These are phyloP conservation scores for Drosophila merina DNA, from an alignment of 2,888 invertebrate species.

Conservation along the genomic window DNA sequence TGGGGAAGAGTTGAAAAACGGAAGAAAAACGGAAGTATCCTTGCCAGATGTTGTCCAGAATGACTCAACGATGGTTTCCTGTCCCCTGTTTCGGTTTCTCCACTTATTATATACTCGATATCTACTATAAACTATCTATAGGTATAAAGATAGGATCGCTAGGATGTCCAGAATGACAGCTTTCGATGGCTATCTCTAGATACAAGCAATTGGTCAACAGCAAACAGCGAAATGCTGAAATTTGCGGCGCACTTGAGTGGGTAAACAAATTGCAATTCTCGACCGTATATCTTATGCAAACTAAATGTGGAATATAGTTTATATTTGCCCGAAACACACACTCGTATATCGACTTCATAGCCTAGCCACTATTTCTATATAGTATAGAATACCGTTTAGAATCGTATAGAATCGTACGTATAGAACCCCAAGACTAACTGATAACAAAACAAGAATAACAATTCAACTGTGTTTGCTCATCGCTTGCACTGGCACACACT, in stretches of 20 bases:
- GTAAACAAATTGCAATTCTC: constrained; percentile 43
- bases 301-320: constrained; percentile 40
- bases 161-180: not conserved
- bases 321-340: constrained; percentile 28
- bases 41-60: too few species aligned
- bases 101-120: too few species aligned
- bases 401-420: constrained; percentile 17
- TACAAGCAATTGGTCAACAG: constrained; percentile 59
- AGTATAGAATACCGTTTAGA: too few species aligned
- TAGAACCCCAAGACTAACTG: constrained; percentile 34
- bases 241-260: constrained; percentile 54
- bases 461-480: constrained; percentile 60
- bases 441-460: constrained; percentile 52
- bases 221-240: constrained; percentile 25
- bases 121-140: too few species aligned
- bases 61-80: too few species aligned
- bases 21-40: too few species aligned
- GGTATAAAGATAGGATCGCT: too few species aligned
- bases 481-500: constrained; percentile 18
- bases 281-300: constrained; percentile 29
- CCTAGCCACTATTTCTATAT: constrained; percentile 16
- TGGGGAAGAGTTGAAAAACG: too few species aligned
- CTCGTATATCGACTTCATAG: constrained; percentile 12
- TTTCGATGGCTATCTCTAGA: constrained; percentile 21
- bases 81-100: too few species aligned